phyloP scores from a whole-genome alignment of 1,140 invertebrate species.

The Oreohelix idahoensis region DNA sequence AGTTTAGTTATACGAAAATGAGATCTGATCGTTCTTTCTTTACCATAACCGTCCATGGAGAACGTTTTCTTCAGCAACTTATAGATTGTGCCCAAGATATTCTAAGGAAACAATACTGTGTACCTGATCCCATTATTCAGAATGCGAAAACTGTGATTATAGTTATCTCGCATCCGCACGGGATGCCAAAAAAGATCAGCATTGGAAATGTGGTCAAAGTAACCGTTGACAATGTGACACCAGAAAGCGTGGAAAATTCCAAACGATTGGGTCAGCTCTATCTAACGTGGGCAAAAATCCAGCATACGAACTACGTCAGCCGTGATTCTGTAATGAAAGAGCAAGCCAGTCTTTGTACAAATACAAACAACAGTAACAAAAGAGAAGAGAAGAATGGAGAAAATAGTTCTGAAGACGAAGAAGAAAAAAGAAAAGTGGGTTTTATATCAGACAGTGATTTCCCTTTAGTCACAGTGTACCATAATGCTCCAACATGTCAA shows the following conservation, averaged over 20 bases:
- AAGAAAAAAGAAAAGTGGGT: too few species aligned
- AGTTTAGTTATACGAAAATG: too few species aligned
- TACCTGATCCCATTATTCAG: not conserved
- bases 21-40: not conserved
- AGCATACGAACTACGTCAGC: too few species aligned
- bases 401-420: too few species aligned
- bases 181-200: constrained; percentile 21
- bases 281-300: not conserved
- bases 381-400: too few species aligned
- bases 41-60: not conserved
- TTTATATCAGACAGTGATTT: too few species aligned
- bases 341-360: too few species aligned
- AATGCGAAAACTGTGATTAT: not conserved
- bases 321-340: too few species aligned
- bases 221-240: not conserved
- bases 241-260: not conserved
- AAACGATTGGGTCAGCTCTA: not conserved
- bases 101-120: too few species aligned
- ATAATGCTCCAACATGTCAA: too few species aligned
- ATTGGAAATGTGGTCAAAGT: not conserved
- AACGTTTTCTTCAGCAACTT: not conserved
- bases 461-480: too few species aligned
- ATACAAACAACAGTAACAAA: too few species aligned
- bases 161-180: constrained; percentile 13
- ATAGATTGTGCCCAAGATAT: not conserved